Conservation (phyloP, 2,113 vertebrate genomes). For the Sorex araneus region DNA sequence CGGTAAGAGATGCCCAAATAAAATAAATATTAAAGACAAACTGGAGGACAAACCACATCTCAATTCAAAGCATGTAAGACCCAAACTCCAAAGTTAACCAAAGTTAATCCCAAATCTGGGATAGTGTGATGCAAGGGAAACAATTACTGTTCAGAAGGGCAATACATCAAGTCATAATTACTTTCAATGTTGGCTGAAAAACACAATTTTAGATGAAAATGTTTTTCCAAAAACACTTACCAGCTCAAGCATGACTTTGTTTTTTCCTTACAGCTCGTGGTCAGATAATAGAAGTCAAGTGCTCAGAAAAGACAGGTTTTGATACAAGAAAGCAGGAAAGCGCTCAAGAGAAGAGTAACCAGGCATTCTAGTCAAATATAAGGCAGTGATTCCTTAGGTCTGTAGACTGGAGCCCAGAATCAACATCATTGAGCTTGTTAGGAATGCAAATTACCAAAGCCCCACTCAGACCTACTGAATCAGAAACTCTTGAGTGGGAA, state of each 20-base stretch:
- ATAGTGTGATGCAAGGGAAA: background rate
- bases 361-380: fast-evolving
- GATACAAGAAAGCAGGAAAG: background rate
- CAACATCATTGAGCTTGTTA: background rate
- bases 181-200: background rate
- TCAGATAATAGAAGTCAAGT: background rate
- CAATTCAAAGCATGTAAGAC: background rate
- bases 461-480: too few relatives aligned
- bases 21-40: background rate
- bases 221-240: background rate
- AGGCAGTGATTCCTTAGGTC: background rate
- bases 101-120: background rate
- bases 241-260: background rate
- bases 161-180: background rate
- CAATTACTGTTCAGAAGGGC: background rate
- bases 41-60: background rate
- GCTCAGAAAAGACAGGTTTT: background rate
- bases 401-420: background rate
- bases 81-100: background rate
- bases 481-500: too few relatives aligned
- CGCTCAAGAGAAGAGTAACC: background rate
- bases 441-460: background rate
- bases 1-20: too few relatives aligned
- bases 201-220: background rate
- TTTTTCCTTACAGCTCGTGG: background rate